These are phyloP conservation scores for Calephelis nemesis DNA, from an alignment of 1,140 invertebrate species.

Conservation along the genomic window DNA sequence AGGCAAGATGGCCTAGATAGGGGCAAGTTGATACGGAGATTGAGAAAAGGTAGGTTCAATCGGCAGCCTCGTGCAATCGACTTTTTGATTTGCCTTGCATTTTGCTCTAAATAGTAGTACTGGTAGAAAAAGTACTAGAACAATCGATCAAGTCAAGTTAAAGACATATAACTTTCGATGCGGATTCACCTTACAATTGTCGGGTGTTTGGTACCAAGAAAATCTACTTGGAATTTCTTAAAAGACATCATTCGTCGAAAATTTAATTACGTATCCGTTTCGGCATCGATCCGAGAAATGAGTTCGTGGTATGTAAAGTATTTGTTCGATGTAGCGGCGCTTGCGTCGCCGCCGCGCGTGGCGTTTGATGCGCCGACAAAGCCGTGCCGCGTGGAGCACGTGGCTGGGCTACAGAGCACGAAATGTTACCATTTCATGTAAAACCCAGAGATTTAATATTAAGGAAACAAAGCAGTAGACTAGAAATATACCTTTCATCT, in stretches of 20 bases:
- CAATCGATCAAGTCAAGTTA: too few relatives aligned
- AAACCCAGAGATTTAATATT: conserved; percentile 11
- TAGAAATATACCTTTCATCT: not conserved
- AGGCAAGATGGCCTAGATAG: too few relatives aligned
- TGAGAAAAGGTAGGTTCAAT: too few relatives aligned
- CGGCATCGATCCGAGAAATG: conserved; percentile 38
- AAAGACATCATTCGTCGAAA: conserved; percentile 10
- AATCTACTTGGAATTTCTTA: not conserved
- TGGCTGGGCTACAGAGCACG: conserved; percentile 25
- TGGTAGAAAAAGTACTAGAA: too few relatives aligned
- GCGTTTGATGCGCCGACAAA: conserved; percentile 58
- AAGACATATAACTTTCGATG: too few relatives aligned
- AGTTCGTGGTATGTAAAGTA: conserved; percentile 34
- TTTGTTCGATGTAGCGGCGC: conserved; percentile 26
- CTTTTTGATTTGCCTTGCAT: too few relatives aligned
- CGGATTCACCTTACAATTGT: too few relatives aligned
- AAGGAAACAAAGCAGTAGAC: not conserved
- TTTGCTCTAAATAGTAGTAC: too few relatives aligned
- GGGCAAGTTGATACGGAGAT: too few relatives aligned
- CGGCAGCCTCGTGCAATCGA: too few relatives aligned
- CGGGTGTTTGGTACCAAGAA: not conserved
- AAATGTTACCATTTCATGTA: conserved; percentile 15
- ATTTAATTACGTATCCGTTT: conserved; percentile 26
- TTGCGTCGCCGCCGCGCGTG: conserved; percentile 36
- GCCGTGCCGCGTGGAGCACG: conserved; percentile 41